Conservation (phyloP, 2,113 vertebrate genomes). For the Pachypanchax playfairii region DNA sequence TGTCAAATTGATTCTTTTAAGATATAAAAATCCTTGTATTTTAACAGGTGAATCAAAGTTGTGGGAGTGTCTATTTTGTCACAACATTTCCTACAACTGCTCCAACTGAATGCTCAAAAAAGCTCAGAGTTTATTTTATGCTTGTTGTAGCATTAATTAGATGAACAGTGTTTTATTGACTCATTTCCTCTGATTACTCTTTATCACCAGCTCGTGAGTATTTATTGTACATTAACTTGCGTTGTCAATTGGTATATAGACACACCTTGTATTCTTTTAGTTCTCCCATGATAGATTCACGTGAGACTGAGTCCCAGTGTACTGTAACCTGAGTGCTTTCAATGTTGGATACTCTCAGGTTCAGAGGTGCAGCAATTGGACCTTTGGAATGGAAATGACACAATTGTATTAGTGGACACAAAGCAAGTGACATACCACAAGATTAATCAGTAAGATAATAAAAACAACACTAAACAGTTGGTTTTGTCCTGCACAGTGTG, state of each 20-base stretch:
- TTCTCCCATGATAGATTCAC: slow-evolving; percentile 88
- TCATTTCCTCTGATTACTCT: neutral
- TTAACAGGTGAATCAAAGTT: too few relatives aligned
- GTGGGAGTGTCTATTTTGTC: too few relatives aligned
- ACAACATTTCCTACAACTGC: too few relatives aligned
- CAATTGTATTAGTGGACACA: neutral
- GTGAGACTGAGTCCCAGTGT: slow-evolving; percentile 88
- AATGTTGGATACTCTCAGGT: slow-evolving; percentile 87
- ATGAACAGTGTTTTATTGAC: too few relatives aligned
- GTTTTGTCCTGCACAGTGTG: neutral
- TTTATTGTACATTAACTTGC: neutral
- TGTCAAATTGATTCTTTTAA: too few relatives aligned
- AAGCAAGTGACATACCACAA: neutral
- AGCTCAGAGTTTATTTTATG: too few relatives aligned
- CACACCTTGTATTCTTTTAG: slow-evolving; percentile 96
- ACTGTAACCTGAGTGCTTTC: slow-evolving; percentile 89
- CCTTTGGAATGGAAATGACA: slow-evolving; percentile 73
- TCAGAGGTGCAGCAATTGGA: slow-evolving; percentile 88
- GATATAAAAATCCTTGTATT: too few relatives aligned
- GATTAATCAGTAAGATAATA: neutral
- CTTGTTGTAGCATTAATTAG: neutral
- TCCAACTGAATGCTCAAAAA: too few relatives aligned
- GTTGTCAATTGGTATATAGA: neutral
- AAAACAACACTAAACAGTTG: too few relatives aligned
- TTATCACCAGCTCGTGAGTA: neutral